Percentiles rank a stretch among this genome's conserved stretches.
These are phyloP conservation scores for Donacobius atricapilla DNA, from an alignment of 2,113 vertebrate species.

Conservation along the genomic window DNA sequence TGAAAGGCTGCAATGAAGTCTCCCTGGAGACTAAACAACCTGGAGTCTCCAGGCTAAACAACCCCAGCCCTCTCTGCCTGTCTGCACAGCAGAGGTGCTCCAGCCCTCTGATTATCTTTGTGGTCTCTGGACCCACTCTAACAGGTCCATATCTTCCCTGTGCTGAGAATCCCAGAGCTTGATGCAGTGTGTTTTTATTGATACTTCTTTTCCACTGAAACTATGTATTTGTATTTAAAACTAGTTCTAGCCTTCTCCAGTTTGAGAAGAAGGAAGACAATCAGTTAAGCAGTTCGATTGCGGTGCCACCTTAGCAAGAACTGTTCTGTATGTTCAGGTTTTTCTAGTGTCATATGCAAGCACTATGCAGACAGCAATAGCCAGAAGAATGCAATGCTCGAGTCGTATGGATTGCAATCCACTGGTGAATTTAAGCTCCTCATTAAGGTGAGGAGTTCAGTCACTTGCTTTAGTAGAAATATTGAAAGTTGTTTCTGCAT, in stretches of 20 bases:
- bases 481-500: constrained; percentile 14
- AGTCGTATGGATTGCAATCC: background rate
- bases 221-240: background rate
- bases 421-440: background rate
- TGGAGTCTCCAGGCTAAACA: background rate
- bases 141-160: background rate
- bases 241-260: background rate
- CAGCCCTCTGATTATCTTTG: background rate
- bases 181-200: background rate
- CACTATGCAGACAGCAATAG: background rate
- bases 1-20: background rate
- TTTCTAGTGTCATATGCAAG: background rate
- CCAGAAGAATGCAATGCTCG: background rate
- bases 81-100: background rate
- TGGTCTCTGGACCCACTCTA: background rate
- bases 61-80: background rate
- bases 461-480: constrained; percentile 18
- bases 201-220: background rate
- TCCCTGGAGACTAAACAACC: background rate
- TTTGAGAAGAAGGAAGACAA: background rate
- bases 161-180: background rate
- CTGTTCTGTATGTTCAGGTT: background rate
- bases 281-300: background rate
- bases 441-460: constrained; percentile 22
- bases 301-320: background rate